These are phyloP conservation scores for Brachionus angularis DNA, from an alignment of 1,140 invertebrate genomes.

Conservation along the genomic window DNA sequence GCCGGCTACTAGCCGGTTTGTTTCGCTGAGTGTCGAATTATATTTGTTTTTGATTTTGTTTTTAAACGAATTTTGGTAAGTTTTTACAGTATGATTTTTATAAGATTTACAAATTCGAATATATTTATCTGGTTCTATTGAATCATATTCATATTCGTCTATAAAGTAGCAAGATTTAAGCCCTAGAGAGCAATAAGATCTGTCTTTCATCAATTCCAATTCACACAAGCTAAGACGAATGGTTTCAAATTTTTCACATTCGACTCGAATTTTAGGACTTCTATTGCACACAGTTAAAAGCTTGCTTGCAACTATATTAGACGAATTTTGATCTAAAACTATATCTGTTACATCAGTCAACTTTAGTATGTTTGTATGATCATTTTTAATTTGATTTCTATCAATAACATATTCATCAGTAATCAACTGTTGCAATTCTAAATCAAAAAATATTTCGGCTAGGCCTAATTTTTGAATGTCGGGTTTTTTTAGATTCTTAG, in stretches of 20 bases:
- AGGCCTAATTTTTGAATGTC: not conserved
- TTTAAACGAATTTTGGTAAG: not conserved
- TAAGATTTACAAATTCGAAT: slow-evolving; percentile 29
- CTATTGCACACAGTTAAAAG: slow-evolving; percentile 21
- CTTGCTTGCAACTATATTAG: slow-evolving; percentile 10
- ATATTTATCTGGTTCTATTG: not conserved
- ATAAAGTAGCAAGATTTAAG: slow-evolving; percentile 1
- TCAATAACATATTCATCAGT: not conserved
- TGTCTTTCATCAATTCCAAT: not conserved
- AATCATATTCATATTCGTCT: slow-evolving; percentile 37
- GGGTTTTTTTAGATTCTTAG: too few relatives aligned
- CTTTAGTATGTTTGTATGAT: not conserved
- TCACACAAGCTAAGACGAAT: slow-evolving; percentile 21
- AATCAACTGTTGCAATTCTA: not conserved
- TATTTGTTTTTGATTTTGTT: slow-evolving; percentile 6
- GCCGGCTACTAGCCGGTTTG: slow-evolving; percentile 1
- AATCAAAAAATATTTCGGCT: not conserved
- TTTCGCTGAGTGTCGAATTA: too few relatives aligned
- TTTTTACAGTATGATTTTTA: not conserved
- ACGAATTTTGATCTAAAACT: slow-evolving; percentile 15
- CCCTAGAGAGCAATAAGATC: not conserved
- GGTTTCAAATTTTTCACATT: slow-evolving; percentile 2
- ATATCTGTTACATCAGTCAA: slow-evolving; percentile 17
- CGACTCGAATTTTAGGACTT: slow-evolving; percentile 26
- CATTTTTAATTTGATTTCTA: not conserved